A percentile compares a stretch with the other conserved stretches of the same genome.
Conservation (phyloP, 2,113 vertebrate genomes). For the Oncorhynchus keta region DNA sequence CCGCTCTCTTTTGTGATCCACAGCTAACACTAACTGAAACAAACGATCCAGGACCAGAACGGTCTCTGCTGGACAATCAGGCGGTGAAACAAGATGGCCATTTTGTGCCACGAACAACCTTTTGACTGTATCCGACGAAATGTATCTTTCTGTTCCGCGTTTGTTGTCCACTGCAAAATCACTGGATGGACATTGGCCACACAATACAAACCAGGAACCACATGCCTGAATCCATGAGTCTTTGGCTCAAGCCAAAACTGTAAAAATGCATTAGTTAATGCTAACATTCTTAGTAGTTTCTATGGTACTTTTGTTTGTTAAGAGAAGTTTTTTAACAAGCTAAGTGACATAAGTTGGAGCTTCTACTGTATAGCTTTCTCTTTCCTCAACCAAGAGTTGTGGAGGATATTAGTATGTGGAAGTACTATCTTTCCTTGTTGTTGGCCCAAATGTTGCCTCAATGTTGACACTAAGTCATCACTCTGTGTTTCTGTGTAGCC, state of each 20-base stretch:
- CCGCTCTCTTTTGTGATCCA: constrained; percentile 6
- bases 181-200: constrained; percentile 88
- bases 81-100: constrained; percentile 68
- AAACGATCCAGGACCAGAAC: constrained; percentile 94
- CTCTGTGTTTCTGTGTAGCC: constrained; percentile 79
- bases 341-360: too few species aligned
- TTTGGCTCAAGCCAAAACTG: background rate
- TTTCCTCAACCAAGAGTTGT: too few species aligned
- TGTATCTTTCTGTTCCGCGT: background rate
- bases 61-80: constrained; percentile 94
- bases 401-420: too few species aligned
- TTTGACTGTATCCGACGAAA: background rate
- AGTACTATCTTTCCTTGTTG: background rate
- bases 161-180: constrained; percentile 76
- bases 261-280: background rate
- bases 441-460: background rate
- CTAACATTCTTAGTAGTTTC: too few species aligned
- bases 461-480: background rate
- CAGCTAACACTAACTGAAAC: constrained; percentile 95
- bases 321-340: too few species aligned
- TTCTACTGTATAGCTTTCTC: too few species aligned
- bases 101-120: background rate
- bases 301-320: too few species aligned
- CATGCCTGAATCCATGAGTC: constrained; percentile 96
- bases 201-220: constrained; percentile 96